phyloP scores from a whole-genome alignment of 2,888 invertebrate species.

The Melieria omissa region DNA sequence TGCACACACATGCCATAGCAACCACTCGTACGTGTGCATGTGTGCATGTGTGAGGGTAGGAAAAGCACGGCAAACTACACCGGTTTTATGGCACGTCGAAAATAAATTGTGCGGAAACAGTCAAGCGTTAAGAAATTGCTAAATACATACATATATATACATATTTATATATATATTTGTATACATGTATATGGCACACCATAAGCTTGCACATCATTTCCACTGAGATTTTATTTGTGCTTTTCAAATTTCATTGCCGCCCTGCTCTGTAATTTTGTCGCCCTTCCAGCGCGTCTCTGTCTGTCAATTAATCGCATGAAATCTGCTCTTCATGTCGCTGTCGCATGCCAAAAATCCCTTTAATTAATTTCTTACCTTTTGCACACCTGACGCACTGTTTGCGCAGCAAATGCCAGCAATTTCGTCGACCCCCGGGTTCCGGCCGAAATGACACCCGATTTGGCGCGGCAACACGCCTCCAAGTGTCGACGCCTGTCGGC shows the following conservation, averaged over 20 bases:
- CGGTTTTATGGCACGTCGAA: conserved; percentile 10
- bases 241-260: no score
- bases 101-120: conserved; percentile 10
- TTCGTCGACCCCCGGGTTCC: not conserved
- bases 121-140: not conserved
- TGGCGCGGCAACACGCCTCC: no score
- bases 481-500: no score
- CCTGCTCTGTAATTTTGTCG: no score
- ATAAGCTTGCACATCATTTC: no score
- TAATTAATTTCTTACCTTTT: conserved; percentile 29
- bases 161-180: not conserved
- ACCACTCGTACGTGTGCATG: not conserved
- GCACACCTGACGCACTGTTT: conserved; percentile 10
- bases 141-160: not conserved
- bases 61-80: not conserved
- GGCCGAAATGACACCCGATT: no score
- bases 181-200: not conserved
- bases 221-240: no score
- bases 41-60: not conserved
- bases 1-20: not conserved
- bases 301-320: no score
- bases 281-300: no score
- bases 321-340: no score
- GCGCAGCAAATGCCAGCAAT: conserved; percentile 20
- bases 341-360: conserved; percentile 10